Conservation (phyloP, 2,888 invertebrate species). For the Acleris cristana region DNA sequence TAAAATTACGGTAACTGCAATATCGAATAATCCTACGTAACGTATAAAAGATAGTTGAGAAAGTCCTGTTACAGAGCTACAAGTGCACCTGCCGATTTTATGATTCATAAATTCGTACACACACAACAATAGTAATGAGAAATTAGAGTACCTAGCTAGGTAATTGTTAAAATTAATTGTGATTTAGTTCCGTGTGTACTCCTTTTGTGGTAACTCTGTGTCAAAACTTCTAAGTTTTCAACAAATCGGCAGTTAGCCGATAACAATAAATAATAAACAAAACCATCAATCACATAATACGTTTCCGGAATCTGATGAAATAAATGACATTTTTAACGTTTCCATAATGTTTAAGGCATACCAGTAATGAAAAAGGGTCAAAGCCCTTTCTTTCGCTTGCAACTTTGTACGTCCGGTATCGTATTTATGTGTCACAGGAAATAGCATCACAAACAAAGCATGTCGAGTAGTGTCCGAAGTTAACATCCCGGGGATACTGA, state of each 20-base stretch:
- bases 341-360: too few relatives aligned
- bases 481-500: slow-evolving; percentile 21
- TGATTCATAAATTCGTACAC: slow-evolving; percentile 20
- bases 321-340: too few relatives aligned
- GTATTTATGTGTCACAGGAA: slow-evolving; percentile 1
- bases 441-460: slow-evolving; percentile 13
- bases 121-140: slow-evolving; percentile 24
- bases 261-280: slow-evolving; percentile 1
- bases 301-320: too few relatives aligned
- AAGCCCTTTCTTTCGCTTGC: background rate
- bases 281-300: too few relatives aligned
- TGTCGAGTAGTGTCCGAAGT: slow-evolving; percentile 4
- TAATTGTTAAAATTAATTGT: slow-evolving; percentile 30
- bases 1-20: slow-evolving; percentile 81
- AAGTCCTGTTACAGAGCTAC: slow-evolving; percentile 32
- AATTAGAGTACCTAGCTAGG: slow-evolving; percentile 25
- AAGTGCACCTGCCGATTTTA: slow-evolving; percentile 28
- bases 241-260: slow-evolving; percentile 26
- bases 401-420: background rate
- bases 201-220: background rate
- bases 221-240: background rate
- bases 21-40: slow-evolving; percentile 64
- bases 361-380: background rate
- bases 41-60: slow-evolving; percentile 32
- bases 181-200: background rate